Percentiles rank a stretch among this genome's conserved stretches.
Evolutionary conservation across 2,113 vertebrate species (phyloP).

Genomic region (Semicossyphus pulcher): DNA sequence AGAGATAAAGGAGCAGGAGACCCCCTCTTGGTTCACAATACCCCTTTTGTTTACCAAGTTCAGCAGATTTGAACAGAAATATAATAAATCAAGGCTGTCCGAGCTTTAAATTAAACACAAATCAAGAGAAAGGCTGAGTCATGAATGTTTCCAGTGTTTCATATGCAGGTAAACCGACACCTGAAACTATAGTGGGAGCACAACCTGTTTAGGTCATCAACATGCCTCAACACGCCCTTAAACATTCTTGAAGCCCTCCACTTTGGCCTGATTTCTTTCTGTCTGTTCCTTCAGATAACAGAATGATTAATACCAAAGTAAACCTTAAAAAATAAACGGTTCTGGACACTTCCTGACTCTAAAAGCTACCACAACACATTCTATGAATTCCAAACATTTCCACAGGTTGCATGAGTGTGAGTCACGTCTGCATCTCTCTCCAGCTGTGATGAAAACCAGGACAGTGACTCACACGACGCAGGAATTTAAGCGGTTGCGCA

Average conservation of each 20-base stretch:
- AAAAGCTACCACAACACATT: constrained; percentile 20
- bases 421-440: background rate
- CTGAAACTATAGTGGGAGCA: background rate
- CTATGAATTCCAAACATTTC: constrained; percentile 32
- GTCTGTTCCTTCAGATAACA: background rate
- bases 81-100: background rate
- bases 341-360: too few species aligned
- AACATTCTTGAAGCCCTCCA: background rate
- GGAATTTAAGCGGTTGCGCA: background rate
- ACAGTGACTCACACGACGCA: constrained; percentile 16
- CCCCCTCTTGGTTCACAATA: background rate
- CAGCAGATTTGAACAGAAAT: background rate
- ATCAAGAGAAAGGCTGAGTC: background rate
- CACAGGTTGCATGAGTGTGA: background rate
- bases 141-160: background rate
- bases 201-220: background rate
- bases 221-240: background rate
- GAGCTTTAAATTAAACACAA: background rate
- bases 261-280: accelerated
- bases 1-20: background rate
- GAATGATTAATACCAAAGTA: accelerated
- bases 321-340: background rate
- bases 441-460: background rate
- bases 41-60: background rate
- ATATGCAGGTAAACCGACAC: background rate